Evolutionary conservation across 2,113 vertebrate species (phyloP).

Genomic region (Chloropsis hardwickii): DNA sequence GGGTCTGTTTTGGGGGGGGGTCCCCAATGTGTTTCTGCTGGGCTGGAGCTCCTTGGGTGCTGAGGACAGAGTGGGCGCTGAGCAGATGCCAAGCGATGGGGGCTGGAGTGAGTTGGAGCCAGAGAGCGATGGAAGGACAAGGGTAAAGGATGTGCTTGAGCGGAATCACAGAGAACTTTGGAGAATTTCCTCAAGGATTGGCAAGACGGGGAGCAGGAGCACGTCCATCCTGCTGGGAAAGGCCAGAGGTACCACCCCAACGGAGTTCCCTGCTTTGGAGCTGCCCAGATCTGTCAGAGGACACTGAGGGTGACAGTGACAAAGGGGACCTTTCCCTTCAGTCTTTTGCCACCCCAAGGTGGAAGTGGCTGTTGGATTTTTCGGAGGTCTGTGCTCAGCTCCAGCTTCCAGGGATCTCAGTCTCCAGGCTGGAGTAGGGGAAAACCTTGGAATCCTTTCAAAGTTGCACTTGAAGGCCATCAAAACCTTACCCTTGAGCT

Average conservation of each 20-base stretch:
- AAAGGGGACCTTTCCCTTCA: background rate
- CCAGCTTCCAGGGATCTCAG: background rate
- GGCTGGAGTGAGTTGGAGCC: background rate
- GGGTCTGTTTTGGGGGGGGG: background rate
- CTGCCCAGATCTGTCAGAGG: background rate
- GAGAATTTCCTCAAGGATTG: background rate
- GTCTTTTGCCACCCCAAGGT: fast-evolving
- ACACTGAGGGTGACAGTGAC: fast-evolving
- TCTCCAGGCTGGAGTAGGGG: too few relatives aligned
- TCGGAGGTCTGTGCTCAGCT: fast-evolving
- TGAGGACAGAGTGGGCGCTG: background rate
- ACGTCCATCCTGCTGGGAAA: fast-evolving
- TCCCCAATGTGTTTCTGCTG: fast-evolving
- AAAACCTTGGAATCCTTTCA: background rate
- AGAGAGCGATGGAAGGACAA: background rate
- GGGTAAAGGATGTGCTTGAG: background rate
- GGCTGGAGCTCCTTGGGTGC: background rate
- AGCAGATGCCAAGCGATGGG: background rate
- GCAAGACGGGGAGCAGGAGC: fast-evolving
- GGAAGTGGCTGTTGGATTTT: background rate
- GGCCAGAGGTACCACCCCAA: background rate
- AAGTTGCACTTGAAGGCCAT: background rate
- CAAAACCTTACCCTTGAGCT: background rate
- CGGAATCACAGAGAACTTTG: fast-evolving
- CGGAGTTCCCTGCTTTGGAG: background rate